A percentile compares a stretch with the other conserved stretches of the same genome.
phyloP scores from a whole-genome alignment of 2,888 invertebrate genomes.

The Molanna angustata region DNA sequence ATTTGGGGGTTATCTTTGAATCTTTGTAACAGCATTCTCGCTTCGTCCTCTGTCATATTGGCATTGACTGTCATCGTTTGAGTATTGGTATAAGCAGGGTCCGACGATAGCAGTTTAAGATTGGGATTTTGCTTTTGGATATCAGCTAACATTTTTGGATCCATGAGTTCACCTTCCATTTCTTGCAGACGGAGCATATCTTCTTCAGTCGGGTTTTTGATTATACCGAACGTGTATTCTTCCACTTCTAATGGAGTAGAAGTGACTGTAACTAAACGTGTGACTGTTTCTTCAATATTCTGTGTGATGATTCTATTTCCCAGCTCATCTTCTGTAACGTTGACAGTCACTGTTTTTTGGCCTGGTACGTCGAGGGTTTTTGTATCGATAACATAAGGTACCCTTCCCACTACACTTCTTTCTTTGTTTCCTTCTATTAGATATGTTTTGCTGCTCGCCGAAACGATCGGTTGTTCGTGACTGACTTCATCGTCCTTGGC shows the following conservation, averaged over 20 bases:
- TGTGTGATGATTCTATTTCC: conserved; percentile 54
- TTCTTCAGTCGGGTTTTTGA: conserved; percentile 45
- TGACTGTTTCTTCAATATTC: conserved; percentile 49
- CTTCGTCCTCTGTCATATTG: conserved; percentile 50
- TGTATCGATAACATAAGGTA: conserved; percentile 20
- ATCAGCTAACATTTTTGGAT: conserved; percentile 47
- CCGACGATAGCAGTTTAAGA: conserved; percentile 49
- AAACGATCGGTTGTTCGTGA: conserved; percentile 10
- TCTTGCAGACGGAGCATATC: conserved; percentile 47
- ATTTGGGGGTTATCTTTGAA: conserved; percentile 46
- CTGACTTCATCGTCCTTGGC: neutral
- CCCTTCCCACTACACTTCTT: conserved; percentile 30
- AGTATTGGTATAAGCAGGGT: conserved; percentile 50
- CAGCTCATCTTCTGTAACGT: conserved; percentile 51
- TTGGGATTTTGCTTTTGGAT: conserved; percentile 51
- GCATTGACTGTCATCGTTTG: conserved; percentile 56
- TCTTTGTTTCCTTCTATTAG: conserved; percentile 44
- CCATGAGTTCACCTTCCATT: conserved; percentile 46
- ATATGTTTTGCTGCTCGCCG: conserved; percentile 27
- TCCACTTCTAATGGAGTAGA: conserved; percentile 51
- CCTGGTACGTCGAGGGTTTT: conserved; percentile 39
- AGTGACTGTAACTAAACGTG: conserved; percentile 46
- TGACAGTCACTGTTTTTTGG: conserved; percentile 53
- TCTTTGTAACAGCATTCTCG: conserved; percentile 49
- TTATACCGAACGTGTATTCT: conserved; percentile 50